A percentile compares a stretch with the other conserved stretches of the same genome.
Conservation (phyloP, 2,113 vertebrate genomes). For the Jacana jacana region DNA sequence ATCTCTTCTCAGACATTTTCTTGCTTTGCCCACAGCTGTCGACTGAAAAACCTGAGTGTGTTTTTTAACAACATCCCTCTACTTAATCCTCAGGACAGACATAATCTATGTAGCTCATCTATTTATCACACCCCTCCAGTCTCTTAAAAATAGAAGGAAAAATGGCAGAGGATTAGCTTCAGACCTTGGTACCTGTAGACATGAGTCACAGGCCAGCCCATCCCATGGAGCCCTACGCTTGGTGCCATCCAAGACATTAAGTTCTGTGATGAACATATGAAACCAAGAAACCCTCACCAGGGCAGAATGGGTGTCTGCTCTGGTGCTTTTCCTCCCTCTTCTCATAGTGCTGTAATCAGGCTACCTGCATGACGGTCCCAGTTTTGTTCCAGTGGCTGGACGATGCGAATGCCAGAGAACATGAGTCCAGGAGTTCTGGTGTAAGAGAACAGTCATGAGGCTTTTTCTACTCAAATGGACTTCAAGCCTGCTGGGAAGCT, state of each 20-base stretch:
- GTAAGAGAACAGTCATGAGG: background rate
- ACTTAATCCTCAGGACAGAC: background rate
- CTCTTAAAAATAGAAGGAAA: background rate
- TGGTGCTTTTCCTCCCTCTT: background rate
- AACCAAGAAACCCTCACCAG: background rate
- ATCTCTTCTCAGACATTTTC: background rate
- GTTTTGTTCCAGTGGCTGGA: background rate
- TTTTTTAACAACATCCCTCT: background rate
- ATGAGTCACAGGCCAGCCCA: background rate
- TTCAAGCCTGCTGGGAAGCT: background rate
- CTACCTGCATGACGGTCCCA: no score
- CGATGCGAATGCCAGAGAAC: background rate
- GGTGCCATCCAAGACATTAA: no score
- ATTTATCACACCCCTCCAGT: no score
- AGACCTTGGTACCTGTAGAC: background rate
- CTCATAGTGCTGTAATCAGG: background rate
- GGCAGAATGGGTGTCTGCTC: background rate
- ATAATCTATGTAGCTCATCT: background rate
- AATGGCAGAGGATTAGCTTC: background rate
- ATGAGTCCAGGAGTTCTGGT: background rate
- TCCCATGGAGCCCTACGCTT: background rate
- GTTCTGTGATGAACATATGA: background rate
- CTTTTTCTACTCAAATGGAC: background rate
- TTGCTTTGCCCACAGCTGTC: background rate
- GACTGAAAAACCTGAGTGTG: background rate